Base-by-base conservation (phyloP, 2,113 vertebrate species). In the Sminthopsis crassicaudata region DNA sequence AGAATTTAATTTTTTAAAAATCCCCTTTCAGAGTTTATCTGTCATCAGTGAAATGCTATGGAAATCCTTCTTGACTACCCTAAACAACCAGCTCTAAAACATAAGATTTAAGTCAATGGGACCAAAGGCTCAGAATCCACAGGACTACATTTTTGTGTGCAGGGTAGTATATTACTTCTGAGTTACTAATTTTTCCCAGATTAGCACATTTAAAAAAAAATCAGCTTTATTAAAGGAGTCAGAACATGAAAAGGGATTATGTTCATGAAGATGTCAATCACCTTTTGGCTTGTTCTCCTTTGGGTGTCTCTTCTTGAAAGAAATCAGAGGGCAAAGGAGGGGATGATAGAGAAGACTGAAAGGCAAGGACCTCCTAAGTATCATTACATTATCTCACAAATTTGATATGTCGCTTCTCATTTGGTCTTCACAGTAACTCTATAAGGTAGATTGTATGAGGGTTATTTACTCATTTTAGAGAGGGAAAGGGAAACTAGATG, bases 31-130 rank as follows among this genome's bases (percentile, higher is more conserved):
- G 3, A 91, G 97, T 98, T 97, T 98, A 92, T 96, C 98, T 98
- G 93, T 97, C 97, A 97, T 97, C 96, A 98, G 96, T 95, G 95
- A 98, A 97, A 96, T 88, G 94, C 91, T 54, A 94, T 91, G 96
- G 98, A 97, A 98, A 98, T 96, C 97, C 95, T 97, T 90, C 95
- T 97, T 96, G 92, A 97, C 94, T 92, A 84, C 95, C 92, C 94
- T 27, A n/a, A 97, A 84, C 96, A 97, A 60, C 93, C 94, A 93
- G 96, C 93, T 95, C 52, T 0, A 0, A 91, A 91, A 89, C 93
- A 97, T 97, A 93, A 94, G 52, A 30, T 90, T 94, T 95, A 10
- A 46, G 94, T 53, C 93, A 93, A 8, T 48, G 93, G 54, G 46
- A 90, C 14, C n/a, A 14, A 93, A 90, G 76, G 48, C 91, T 88